Conservation (phyloP, 2,797 vertebrate species). For the Hypotaenidia okinawae region DNA sequence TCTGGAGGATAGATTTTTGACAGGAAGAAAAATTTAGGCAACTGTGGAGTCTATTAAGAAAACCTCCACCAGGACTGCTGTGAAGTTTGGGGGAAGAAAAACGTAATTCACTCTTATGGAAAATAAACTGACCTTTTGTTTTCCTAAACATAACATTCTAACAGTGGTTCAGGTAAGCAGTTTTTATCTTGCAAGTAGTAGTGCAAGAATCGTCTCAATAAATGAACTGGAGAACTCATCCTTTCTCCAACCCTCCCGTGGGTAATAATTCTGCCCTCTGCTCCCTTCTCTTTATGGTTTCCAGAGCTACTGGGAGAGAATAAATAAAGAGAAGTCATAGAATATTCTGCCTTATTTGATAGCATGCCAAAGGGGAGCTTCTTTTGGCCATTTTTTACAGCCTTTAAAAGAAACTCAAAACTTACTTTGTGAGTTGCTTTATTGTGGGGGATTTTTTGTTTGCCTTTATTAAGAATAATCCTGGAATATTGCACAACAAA, state of each 20-base stretch:
- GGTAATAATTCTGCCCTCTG: not conserved
- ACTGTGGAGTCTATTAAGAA: not conserved
- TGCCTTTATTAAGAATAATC: not conserved
- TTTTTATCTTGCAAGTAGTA: not conserved
- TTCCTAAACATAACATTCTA: not conserved
- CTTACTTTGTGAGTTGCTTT: not conserved
- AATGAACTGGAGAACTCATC: not conserved
- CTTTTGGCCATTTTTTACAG: not conserved
- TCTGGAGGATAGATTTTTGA: not conserved
- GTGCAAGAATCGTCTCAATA: not conserved
- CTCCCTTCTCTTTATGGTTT: not conserved
- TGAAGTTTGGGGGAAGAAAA: accelerated
- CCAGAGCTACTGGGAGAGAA: not conserved
- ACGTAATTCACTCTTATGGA: too few relatives aligned
- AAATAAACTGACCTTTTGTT: not conserved
- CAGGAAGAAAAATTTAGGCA: not conserved
- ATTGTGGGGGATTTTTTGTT: not conserved
- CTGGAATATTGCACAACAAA: not conserved
- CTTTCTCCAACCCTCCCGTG: not conserved
- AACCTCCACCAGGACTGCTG: not conserved
- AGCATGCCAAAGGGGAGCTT: not conserved
- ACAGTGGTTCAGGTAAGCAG: not conserved
- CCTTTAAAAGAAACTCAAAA: not conserved
- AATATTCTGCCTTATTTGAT: not conserved
- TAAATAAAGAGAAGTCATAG: not conserved